Evolutionary conservation across 2,113 vertebrate genomes (phyloP), one percentile per base, ranked within the genome.

Genomic region (Odontophorus gujanensis): DNA sequence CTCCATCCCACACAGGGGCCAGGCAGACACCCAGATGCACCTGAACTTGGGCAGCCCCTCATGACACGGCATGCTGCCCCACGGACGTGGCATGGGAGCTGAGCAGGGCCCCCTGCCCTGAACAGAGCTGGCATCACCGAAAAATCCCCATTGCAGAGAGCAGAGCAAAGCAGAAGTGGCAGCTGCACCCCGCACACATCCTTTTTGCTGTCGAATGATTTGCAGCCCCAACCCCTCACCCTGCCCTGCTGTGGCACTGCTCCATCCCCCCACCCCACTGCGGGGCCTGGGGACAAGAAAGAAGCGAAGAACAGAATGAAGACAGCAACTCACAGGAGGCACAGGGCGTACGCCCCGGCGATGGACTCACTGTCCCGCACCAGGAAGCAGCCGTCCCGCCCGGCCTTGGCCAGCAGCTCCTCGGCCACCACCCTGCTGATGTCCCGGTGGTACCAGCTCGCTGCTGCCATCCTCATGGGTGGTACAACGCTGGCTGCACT

Each of bases 361-460:
- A 99, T 98, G 24, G 98, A 99, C 96, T 99, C 98, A 67, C 98
- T 99, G 98, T 99, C 98, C 94, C 98, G 98, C 87, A 99, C 98
- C 68, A 99, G 95, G 97, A 98, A 99, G 96, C 98, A 98, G 84
- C 98, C 98, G 9, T 99, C 98, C 84, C 96, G 96, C 28, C 98
- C 98, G 0, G 98, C 98, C 69, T 95, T 97, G 80, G 98, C 98
- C 97, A 99, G 93, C 92, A 99, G 95, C 75, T 98, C 98, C 95
- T 99, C 98, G 0, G 98, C 98, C 45, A 96, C 97, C 72, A 98
- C 98, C 24, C 98, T 98, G 94, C 98, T 99, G 97, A 99, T 98
- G 96, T 99, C 98, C 50, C 98, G 85, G 96, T 99, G 98, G 91
- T 99, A 99, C 98, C 98, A 99, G 63, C 97, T 87, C 6, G 97